Base-by-base conservation (phyloP, 2,888 invertebrate species). In the Amiota communis region DNA sequence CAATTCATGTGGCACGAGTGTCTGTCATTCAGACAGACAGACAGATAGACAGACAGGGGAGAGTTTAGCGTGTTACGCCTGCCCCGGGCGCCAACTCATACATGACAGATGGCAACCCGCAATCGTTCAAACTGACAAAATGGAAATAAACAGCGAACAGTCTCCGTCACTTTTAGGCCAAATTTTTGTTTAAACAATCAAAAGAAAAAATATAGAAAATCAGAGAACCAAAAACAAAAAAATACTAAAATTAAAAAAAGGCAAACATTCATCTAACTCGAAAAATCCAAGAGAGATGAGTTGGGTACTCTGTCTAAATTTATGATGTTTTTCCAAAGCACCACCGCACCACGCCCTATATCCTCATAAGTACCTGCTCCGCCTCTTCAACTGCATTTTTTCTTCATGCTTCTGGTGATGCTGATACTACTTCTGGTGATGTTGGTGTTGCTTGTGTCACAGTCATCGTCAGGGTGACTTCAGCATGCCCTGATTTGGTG, bases 401-500 rank as follows among this genome's bases (percentile, higher is more conserved):
- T 15, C 53, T 20, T 59, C 36, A 2, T 36, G 36, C 36, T 36
- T 36, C 8, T 20, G 20, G 17, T 15, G n/a, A 13, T 57, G 57
- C 10, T 59, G 57, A 10, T 57, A 13, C 65, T 57, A 57, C 68
- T 36, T 46, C 61, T 12, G 59, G 17, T 15, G 57, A 4, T 20
- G 23, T 10, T 17, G 8, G 68, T 17, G 49, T 61, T 56, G 64
- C 46, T 36, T 36, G 6, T 36, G 36, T 6, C 36, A 36, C 36
- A 36, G 36, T 36, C 36, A 6, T 36, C 67, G 57, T 48, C 70
- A 61, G 48, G 9, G 67, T 49, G 57, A 63, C 69, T 70, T 70
- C 77, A 76, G 76, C 81, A 77, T 86, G 83, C 82, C 84, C 85
- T 84, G 86, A 85, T 85, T 85, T 86, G 83, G 79, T 83, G 86